phyloP scores from a whole-genome alignment of 2,797 vertebrate species.

The Steatocranus sp. region DNA sequence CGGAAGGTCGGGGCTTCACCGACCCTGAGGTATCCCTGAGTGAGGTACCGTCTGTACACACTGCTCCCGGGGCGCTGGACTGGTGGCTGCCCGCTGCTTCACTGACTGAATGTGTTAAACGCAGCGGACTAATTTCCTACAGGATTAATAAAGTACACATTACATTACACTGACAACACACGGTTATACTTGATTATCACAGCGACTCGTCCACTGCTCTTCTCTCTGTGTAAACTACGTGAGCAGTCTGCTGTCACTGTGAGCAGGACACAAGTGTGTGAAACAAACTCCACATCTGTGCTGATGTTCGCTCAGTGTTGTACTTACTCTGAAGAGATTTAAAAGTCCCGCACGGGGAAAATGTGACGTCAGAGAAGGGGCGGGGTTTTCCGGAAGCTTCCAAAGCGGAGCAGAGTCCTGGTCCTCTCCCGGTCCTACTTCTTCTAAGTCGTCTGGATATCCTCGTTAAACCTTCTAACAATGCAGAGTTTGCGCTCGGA shows the following conservation, averaged over 20 bases:
- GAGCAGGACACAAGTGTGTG: background rate
- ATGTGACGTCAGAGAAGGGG: background rate
- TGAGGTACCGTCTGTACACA: background rate
- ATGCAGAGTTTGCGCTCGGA: background rate
- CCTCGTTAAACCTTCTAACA: background rate
- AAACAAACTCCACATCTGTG: background rate
- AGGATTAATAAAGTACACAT: fast-evolving
- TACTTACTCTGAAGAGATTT: background rate
- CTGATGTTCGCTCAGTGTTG: background rate
- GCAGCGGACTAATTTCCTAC: background rate
- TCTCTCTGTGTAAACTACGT: no score
- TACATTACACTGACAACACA: no score
- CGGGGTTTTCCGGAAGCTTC: background rate
- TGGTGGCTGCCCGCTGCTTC: background rate
- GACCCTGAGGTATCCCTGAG: background rate
- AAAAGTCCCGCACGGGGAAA: fast-evolving
- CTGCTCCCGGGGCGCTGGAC: background rate
- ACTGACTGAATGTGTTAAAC: background rate
- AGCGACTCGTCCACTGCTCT: no score
- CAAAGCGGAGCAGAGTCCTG: background rate
- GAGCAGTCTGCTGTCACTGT: background rate
- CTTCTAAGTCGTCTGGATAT: fast-evolving
- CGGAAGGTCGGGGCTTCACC: background rate
- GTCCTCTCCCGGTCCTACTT: background rate
- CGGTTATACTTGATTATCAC: no score